Evolutionary conservation across 2,888 invertebrate genomes (phyloP).

Genomic region (Apamea monoglypha): DNA sequence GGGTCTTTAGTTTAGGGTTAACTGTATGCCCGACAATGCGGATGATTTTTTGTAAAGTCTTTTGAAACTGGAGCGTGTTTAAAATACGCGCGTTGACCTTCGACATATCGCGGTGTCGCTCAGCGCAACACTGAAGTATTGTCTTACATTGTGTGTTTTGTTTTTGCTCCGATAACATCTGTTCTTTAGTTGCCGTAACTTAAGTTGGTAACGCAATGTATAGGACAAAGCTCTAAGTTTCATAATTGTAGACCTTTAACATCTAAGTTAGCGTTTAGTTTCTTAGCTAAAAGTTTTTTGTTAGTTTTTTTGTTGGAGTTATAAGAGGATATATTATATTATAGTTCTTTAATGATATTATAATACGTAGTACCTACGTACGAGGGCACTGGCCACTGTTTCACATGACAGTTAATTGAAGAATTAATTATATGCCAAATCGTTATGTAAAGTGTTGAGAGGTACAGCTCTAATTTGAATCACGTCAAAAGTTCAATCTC

Average conservation of each 20-base stretch:
- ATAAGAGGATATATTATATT: constrained; percentile 25
- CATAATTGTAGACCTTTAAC: constrained; percentile 45
- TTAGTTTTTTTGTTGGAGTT: constrained; percentile 42
- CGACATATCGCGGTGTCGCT: constrained; percentile 66
- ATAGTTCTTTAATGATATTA: constrained; percentile 47
- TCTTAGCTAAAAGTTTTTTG: constrained; percentile 36
- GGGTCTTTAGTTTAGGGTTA: constrained; percentile 86
- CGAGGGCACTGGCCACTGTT: constrained; percentile 25
- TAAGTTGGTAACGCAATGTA: constrained; percentile 50
- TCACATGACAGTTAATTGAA: constrained; percentile 2
- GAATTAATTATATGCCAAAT: constrained; percentile 9
- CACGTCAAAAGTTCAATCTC: background rate
- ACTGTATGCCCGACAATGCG: constrained; percentile 80
- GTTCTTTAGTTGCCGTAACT: constrained; percentile 36
- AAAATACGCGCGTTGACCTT: constrained; percentile 73
- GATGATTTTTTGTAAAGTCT: constrained; percentile 76
- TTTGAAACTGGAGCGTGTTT: constrained; percentile 72
- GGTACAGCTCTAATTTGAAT: constrained; percentile 28
- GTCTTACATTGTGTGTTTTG: constrained; percentile 72
- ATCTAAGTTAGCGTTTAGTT: constrained; percentile 40
- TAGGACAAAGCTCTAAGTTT: constrained; percentile 44
- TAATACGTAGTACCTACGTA: constrained; percentile 27
- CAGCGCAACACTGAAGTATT: constrained; percentile 54
- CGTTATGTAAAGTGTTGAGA: background rate
- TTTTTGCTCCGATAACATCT: constrained; percentile 66